These are phyloP conservation scores for Fratercula arctica DNA, from an alignment of 2,797 vertebrate species.

Conservation along the genomic window DNA sequence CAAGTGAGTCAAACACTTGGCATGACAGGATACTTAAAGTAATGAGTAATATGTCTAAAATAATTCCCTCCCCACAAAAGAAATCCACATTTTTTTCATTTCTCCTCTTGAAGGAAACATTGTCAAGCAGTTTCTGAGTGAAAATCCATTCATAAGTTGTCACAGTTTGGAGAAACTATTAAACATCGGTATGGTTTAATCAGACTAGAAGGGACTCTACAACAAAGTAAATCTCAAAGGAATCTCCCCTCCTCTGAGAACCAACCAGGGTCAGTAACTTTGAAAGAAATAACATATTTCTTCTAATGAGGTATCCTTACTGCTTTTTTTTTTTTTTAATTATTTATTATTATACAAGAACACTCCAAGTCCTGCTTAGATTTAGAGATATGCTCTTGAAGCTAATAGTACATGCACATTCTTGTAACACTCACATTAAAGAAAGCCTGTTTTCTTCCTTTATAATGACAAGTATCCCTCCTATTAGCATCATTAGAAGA, in stretches of 20 bases:
- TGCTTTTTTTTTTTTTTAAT: background rate
- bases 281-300: background rate
- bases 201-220: background rate
- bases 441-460: background rate
- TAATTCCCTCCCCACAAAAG: background rate
- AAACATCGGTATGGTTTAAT: background rate
- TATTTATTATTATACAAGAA: background rate
- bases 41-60: background rate
- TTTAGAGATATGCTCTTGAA: background rate
- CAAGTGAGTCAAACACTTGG: constrained; percentile 36
- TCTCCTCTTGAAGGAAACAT: background rate
- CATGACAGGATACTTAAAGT: background rate
- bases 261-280: background rate
- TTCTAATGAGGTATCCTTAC: background rate
- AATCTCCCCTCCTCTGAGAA: background rate
- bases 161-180: background rate
- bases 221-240: background rate
- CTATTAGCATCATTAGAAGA: background rate
- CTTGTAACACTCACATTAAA: background rate
- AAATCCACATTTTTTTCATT: background rate
- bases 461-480: constrained; percentile 12
- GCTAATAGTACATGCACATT: background rate
- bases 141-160: background rate
- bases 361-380: background rate
- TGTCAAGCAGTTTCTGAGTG: background rate